Percentiles rank a stretch among this genome's conserved stretches.
Conservation (phyloP, 2,113 vertebrate genomes). For the Columbina picui region DNA sequence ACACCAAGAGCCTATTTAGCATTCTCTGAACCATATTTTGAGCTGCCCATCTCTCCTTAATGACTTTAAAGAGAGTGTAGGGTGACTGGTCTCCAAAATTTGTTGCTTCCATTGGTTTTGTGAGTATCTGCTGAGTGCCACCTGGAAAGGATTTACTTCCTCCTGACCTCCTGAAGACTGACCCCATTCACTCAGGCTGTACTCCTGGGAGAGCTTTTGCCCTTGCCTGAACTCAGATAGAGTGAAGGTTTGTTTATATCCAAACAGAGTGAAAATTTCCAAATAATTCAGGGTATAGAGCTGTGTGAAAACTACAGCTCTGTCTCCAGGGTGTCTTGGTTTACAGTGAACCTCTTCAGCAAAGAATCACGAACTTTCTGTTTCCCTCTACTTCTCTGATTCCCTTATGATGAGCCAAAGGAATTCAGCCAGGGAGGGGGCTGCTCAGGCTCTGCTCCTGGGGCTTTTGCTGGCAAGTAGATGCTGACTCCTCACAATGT, state of each 20-base stretch:
- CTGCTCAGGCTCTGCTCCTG: neutral
- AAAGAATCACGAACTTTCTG: slow-evolving; percentile 32
- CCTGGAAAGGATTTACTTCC: slow-evolving; percentile 44
- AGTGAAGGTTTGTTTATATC: slow-evolving; percentile 56
- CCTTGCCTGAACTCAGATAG: slow-evolving; percentile 47
- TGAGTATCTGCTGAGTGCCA: neutral
- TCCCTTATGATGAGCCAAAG: neutral
- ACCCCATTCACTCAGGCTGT: neutral
- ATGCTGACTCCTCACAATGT: neutral
- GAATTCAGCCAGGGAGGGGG: neutral
- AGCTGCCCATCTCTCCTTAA: slow-evolving; percentile 18
- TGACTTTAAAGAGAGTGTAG: neutral
- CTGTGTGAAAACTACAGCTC: slow-evolving; percentile 14
- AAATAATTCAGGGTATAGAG: neutral
- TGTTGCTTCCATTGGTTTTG: neutral
- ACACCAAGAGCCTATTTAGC: neutral
- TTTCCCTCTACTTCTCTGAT: neutral
- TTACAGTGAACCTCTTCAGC: slow-evolving; percentile 9
- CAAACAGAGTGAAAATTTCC: slow-evolving; percentile 44
- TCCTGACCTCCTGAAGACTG: neutral
- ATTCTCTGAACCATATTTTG: neutral
- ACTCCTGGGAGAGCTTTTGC: slow-evolving; percentile 41
- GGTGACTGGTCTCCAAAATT: slow-evolving; percentile 15
- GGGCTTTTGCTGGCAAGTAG: slow-evolving; percentile 1
- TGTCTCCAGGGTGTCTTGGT: slow-evolving; percentile 30